Evolutionary conservation across 2,888 invertebrate genomes (phyloP), one percentile per base, ranked within the genome.

Genomic region (Cistogaster globosa): DNA sequence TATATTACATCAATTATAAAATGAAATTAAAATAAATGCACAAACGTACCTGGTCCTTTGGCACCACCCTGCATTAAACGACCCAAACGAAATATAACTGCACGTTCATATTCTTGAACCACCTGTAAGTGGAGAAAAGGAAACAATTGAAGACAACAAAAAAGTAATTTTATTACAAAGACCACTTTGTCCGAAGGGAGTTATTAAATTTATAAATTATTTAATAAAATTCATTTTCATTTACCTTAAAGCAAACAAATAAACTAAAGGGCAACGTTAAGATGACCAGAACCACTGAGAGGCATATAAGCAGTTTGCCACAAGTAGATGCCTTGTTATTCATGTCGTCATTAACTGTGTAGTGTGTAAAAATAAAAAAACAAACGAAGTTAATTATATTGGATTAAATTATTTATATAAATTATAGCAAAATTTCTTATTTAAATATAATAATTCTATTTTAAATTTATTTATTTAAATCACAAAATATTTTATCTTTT

Each of bases 91-190:
- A 98, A 98, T 91, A 98, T 98, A 53, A 98, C 98, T 0, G 98
- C 98, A 86, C 98, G 94, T 92, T 98, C 98, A 92, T 98, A 98
- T 91, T 98, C 98, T 91, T 98, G 98, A 0, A 98, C 98, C 60
- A 98, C 98, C 98, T 98, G 89, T 69, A 87, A 88, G 53, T 14
- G 5, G 22, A 57, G 53, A 60, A 58, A n/a, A 83, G 20, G 38
- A 82, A n/a, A 76, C 58, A 76, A 80, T 20, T 18, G 20, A 38
- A 12, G 16, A 8, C 32, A 32, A 32, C 8, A 32, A 32, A 22
- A 48, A 45, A 45, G 18, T 26, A 68, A 20, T 53, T 16, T 14
- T 12, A 57, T 45, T 22, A 71, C 22, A 63, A 55, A n/a, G 4
- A n/a, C 2, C 1, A 3, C 14, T 18, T 26, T 14, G 48, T 36